Evolutionary conservation across 37 sponge, comb jelly and placozoan species (phyloP), one percentile per base, ranked within the genome.

Genomic region (Theonella swinhoei): DNA sequence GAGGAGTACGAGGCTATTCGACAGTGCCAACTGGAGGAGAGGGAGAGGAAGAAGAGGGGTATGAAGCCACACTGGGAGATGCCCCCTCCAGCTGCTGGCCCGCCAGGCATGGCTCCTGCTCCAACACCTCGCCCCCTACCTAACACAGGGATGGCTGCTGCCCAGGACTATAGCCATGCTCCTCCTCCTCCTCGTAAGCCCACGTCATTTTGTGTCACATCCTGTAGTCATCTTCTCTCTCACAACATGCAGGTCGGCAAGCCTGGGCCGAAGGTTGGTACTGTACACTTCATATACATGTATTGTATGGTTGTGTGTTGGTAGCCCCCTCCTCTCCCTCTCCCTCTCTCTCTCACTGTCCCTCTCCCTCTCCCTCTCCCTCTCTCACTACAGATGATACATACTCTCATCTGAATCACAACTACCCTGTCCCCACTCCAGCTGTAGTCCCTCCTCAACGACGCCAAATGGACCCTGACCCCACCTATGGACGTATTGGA

Each of bases 1-100:
- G 83, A 88, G 19, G 83, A 88, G n/a, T 60, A 37, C 33, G 81
- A 87, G 41, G 37, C n/a, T 33, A 26, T 70, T 1, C 70, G 72
- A 5, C 17, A 42, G 9, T 54, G 78, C 0, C 83, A 82, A 62
- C 33, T 42, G 73, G 58, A 82, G 69, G 62, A 74, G 25, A 17
- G 14, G 11, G 54, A 47, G 11, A 63, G 47, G 58, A 66, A 79
- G 39, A 25, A 80, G 59, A 9, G 33, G 28, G 63, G 33, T 4
- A 58, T 64, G 62, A 47, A 47, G 14, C 54, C 7, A 14, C 54
- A 7, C 11, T 47, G 54, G 54, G 54, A 47, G 14, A 7, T 17
- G 14, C 54, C 54, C 14, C 54, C 14, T 14, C 54, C 54, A 14
- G 14, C 54, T 47, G 54, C 54, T 47, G 54, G 11, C 54, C 54